Base-by-base conservation (phyloP, 2,113 vertebrate genomes). In the Amblyornis subalaris region DNA sequence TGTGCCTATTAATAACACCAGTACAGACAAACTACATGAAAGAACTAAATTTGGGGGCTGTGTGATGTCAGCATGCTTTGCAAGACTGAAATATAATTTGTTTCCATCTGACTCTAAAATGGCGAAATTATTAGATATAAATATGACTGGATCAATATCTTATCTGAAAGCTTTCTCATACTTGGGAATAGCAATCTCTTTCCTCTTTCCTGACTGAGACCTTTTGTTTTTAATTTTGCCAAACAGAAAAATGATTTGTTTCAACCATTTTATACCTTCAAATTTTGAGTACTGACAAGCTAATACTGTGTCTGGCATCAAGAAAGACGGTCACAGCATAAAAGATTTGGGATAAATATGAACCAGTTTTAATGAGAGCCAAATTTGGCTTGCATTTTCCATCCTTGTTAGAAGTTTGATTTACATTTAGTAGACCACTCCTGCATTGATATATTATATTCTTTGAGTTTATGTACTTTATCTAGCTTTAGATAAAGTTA, bases 1-100 rank as follows among this genome's bases (percentile, higher is more conserved):
- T 58, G 38, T 96, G 82, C 57, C 95, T 94, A 94, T 92, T 94
- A 96, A 96, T 94, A 94, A 93, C 90, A 88, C 38, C 44, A 93
- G 67, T 64, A 51, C 33, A 48, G 90, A 72, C 76, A 96, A 95
- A 94, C 64, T 73, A 26, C 51, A 50, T 36, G 76, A 85, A 91
- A 94, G 85, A 79, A 62, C 51, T 97, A 58, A 66, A 93, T 88
- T 3, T 91, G 76, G 66, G 76, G 40, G 15, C 55, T 35, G 5
- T 64, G 83, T 80, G 84, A 88, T 89, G 75, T 94, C 77, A 85
- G 74, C 78, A 24, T 36, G 55, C 33, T 85, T 44, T 85, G 54
- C 42, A 83, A 61, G 38, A 51, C 38, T 60, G 67, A 76, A 76
- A 55, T 76, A 62, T 7, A 24, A 22, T 85, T 87, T 90, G 55